A percentile compares a stretch with the other conserved stretches of the same genome.
Conservation (phyloP, 2,888 invertebrate genomes). For the Amphiduros pacificus region DNA sequence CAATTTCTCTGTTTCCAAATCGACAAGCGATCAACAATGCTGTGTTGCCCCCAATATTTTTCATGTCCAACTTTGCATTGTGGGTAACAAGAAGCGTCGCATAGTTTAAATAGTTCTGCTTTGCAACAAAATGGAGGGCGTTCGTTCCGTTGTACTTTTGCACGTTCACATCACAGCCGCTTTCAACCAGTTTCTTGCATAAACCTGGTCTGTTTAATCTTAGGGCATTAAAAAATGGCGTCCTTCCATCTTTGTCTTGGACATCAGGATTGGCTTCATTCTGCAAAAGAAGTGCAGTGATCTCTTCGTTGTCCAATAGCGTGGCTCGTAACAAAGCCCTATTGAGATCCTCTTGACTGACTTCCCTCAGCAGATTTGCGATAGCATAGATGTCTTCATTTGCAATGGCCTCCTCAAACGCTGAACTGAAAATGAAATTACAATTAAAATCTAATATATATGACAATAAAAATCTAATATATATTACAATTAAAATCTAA, state of each 20-base stretch:
- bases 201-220: background rate
- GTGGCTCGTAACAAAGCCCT: background rate
- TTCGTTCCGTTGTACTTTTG: constrained; percentile 8
- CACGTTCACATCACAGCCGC: constrained; percentile 9
- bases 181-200: background rate
- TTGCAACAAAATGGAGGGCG: constrained; percentile 6
- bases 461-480: no score
- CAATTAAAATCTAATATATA: no score
- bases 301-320: background rate
- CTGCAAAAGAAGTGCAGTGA: background rate
- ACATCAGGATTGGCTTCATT: background rate
- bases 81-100: background rate
- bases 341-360: background rate
- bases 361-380: background rate
- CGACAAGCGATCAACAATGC: constrained; percentile 13
- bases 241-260: constrained; percentile 5
- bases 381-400: background rate
- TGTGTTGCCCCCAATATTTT: constrained; percentile 10
- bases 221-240: constrained; percentile 2
- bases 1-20: constrained; percentile 11
- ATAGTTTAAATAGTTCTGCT: background rate
- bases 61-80: constrained; percentile 3
- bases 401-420: background rate
- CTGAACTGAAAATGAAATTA: background rate
- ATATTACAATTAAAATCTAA: no score